These are phyloP conservation scores for Anthopleura xanthogrammica DNA, from an alignment of 92 coral and sea anemone genomes.

Conservation along the genomic window DNA sequence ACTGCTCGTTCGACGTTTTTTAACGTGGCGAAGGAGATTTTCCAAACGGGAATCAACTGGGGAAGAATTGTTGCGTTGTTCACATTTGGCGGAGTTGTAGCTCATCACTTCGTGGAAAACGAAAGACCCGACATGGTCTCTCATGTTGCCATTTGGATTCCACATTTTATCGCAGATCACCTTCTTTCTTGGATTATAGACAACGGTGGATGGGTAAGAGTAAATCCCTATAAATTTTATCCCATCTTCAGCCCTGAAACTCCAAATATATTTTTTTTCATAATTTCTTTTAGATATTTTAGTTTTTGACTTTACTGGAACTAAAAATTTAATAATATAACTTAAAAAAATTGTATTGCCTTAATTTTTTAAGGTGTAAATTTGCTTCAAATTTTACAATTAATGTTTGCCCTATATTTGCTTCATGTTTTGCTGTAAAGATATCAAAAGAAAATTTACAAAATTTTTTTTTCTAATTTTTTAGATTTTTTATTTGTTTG, in stretches of 20 bases:
- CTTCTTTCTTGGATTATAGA: slow-evolving; percentile 86
- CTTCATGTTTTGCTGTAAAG: not conserved
- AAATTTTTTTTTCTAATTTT: not conserved
- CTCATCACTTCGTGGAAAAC: slow-evolving; percentile 93
- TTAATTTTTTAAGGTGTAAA: not conserved
- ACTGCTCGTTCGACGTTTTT: slow-evolving; percentile 79
- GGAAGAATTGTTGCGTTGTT: slow-evolving; percentile 95
- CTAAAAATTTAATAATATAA: not conserved
- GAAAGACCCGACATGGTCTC: slow-evolving; percentile 92
- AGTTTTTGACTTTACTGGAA: not conserved
- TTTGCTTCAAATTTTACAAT: not conserved
- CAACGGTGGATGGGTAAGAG: slow-evolving; percentile 97
- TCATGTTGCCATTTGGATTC: slow-evolving; percentile 80
- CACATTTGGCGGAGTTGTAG: slow-evolving; percentile 95
- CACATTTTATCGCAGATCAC: slow-evolving; percentile 73
- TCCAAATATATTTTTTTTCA: slow-evolving; percentile 45
- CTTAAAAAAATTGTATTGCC: not conserved
- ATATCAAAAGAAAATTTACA: not conserved
- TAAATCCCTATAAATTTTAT: not conserved
- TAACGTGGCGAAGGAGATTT: slow-evolving; percentile 93
- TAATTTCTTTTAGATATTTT: slow-evolving; percentile 31
- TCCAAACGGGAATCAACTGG: slow-evolving; percentile 93
- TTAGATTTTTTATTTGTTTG: not conserved
- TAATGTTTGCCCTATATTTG: not conserved
- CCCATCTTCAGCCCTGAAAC: slow-evolving; percentile 9